Percentiles rank a stretch among this genome's conserved stretches.
Evolutionary conservation across 2,113 vertebrate genomes (phyloP).

Genomic region (Saimiri boliviensis): DNA sequence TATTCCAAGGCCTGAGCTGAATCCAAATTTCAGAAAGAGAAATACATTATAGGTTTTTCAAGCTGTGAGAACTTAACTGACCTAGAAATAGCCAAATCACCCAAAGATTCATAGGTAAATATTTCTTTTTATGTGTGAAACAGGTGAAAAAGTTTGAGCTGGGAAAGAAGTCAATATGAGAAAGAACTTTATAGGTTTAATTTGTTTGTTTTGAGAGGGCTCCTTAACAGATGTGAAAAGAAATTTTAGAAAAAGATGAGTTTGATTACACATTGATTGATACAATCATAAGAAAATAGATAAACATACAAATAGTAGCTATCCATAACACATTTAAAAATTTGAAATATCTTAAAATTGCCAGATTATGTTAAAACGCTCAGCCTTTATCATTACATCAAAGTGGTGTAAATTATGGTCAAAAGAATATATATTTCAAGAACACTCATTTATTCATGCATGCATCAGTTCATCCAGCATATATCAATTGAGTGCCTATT

Average conservation of each 20-base stretch:
- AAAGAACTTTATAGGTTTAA: neutral
- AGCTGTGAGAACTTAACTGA: constrained; percentile 32
- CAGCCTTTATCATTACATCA: neutral
- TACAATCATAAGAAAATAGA: neutral
- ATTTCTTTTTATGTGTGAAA: neutral
- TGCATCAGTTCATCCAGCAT: neutral
- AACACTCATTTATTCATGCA: neutral
- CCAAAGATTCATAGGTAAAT: constrained; percentile 26
- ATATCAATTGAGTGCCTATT: neutral
- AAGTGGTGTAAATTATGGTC: neutral
- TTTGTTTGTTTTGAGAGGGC: neutral
- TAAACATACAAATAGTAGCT: neutral
- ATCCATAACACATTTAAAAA: neutral
- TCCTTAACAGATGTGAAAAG: neutral
- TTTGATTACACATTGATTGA: neutral
- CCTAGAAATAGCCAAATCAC: constrained; percentile 13
- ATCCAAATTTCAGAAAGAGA: constrained; percentile 64
- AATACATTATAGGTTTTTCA: constrained; percentile 21
- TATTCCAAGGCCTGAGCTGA: constrained; percentile 65
- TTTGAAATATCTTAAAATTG: neutral
- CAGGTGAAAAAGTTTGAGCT: neutral
- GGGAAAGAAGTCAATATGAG: neutral
- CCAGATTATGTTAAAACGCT: neutral
- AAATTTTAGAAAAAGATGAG: neutral
- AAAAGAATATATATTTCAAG: neutral